A percentile compares a stretch with the other conserved stretches of the same genome.
These are phyloP conservation scores for Papilio gigon DNA, from an alignment of 2,888 invertebrate genomes.

Conservation along the genomic window DNA sequence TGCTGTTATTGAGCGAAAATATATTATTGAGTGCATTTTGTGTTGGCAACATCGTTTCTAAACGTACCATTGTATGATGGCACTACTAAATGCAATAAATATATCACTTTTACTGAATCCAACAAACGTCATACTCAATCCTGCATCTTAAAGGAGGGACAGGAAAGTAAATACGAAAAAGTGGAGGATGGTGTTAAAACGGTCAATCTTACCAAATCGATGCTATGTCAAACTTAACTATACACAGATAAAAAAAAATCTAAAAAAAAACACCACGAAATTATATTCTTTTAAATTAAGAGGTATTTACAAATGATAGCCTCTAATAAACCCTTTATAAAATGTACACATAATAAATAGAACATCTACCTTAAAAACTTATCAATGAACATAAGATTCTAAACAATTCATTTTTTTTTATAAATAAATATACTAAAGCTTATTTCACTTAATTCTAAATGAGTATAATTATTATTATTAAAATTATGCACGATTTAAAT, in stretches of 20 bases:
- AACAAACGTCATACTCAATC: conserved; percentile 39
- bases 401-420: conserved; percentile 40
- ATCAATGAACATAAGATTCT: conserved; percentile 56
- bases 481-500: conserved; percentile 65
- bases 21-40: conserved; percentile 38
- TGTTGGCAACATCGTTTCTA: conserved; percentile 55
- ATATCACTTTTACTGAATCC: conserved; percentile 63
- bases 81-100: conserved; percentile 75
- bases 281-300: conserved; percentile 57
- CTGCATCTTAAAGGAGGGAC: conserved; percentile 39
- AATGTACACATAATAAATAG: conserved; percentile 75
- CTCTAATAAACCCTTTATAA: conserved; percentile 69
- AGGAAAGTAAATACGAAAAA: conserved; percentile 42
- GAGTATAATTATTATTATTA: conserved; percentile 80
- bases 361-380: conserved; percentile 61
- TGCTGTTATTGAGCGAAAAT: neutral
- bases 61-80: conserved; percentile 63
- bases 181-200: conserved; percentile 1
- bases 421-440: conserved; percentile 74
- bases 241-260: conserved; percentile 44
- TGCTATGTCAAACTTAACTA: conserved; percentile 33
- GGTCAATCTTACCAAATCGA: conserved; percentile 5
- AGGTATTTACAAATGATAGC: conserved; percentile 78
- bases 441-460: conserved; percentile 69
- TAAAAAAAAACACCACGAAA: conserved; percentile 43